A percentile compares a stretch with the other conserved stretches of the same genome.
These are phyloP conservation scores for Anthophora plumipes DNA, from an alignment of 2,888 invertebrate genomes.

Conservation along the genomic window DNA sequence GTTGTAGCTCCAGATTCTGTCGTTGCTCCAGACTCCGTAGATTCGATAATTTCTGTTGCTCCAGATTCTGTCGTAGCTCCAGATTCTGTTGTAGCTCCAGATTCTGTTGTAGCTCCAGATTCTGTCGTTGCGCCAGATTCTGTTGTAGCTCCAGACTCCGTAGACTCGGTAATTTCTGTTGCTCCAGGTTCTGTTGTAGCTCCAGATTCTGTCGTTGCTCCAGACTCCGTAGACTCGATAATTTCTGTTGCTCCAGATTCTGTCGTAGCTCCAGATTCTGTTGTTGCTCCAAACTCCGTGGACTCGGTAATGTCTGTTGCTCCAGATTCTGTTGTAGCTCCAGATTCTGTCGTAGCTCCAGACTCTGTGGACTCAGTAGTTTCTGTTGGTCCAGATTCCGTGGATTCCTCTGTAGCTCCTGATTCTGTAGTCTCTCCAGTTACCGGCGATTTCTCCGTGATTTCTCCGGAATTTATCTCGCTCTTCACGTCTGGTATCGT, in stretches of 20 bases:
- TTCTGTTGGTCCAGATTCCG: conserved; percentile 42
- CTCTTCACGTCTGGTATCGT: background rate
- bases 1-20: conserved; percentile 61
- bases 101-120: conserved; percentile 60
- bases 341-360: conserved; percentile 60
- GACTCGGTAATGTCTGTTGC: conserved; percentile 52
- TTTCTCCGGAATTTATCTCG: conserved; percentile 53
- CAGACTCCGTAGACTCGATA: conserved; percentile 63
- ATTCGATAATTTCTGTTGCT: conserved; percentile 57
- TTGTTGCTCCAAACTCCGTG: conserved; percentile 61
- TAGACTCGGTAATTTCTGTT: conserved; percentile 62
- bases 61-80: conserved; percentile 48
- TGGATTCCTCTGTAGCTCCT: background rate
- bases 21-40: conserved; percentile 56
- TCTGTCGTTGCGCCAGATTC: conserved; percentile 59
- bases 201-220: conserved; percentile 57
- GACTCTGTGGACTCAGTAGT: conserved; percentile 57
- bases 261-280: conserved; percentile 36
- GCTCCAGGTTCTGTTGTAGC: conserved; percentile 48
- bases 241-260: conserved; percentile 48
- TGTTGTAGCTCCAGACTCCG: conserved; percentile 67
- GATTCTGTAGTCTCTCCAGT: conserved; percentile 68
- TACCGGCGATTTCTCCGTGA: conserved; percentile 59
- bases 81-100: conserved; percentile 66
- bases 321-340: conserved; percentile 51